phyloP scores from a whole-genome alignment of 1,140 invertebrate genomes.

The Phortica variegata region DNA sequence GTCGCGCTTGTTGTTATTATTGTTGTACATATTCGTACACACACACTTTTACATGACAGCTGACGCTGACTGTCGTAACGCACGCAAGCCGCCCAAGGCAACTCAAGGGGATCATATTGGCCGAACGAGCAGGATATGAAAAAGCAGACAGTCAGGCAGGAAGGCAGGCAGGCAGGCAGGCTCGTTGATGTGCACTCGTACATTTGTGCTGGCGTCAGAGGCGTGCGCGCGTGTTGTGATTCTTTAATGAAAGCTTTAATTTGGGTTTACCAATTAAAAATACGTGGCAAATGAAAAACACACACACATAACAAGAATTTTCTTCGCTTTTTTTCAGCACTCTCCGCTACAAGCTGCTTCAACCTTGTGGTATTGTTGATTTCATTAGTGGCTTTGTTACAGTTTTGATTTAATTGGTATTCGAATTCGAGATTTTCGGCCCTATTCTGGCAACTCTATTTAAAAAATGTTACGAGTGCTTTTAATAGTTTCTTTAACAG shows the following conservation, averaged over 20 bases:
- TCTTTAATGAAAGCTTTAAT: constrained; percentile 55
- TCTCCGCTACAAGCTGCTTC: not conserved
- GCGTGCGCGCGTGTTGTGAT: constrained; percentile 42
- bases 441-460: too few species aligned
- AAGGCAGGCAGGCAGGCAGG: too few species aligned
- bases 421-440: too few species aligned
- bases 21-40: constrained; percentile 11
- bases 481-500: too few species aligned
- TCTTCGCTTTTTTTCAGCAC: not conserved
- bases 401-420: too few species aligned
- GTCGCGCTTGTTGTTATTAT: constrained; percentile 9
- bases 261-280: constrained; percentile 52
- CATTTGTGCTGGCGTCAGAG: too few species aligned
- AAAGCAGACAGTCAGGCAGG: constrained; percentile 11
- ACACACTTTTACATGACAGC: constrained; percentile 32
- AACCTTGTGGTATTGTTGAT: too few species aligned
- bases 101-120: too few species aligned
- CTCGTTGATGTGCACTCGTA: too few species aligned
- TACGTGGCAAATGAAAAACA: constrained; percentile 51
- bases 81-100: constrained; percentile 41
- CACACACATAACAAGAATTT: not conserved
- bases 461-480: too few species aligned
- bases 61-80: constrained; percentile 52
- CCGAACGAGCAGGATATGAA: too few species aligned
- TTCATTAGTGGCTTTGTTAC: too few species aligned